phyloP scores from a whole-genome alignment of 2,113 vertebrate species.

The Gobius niger region DNA sequence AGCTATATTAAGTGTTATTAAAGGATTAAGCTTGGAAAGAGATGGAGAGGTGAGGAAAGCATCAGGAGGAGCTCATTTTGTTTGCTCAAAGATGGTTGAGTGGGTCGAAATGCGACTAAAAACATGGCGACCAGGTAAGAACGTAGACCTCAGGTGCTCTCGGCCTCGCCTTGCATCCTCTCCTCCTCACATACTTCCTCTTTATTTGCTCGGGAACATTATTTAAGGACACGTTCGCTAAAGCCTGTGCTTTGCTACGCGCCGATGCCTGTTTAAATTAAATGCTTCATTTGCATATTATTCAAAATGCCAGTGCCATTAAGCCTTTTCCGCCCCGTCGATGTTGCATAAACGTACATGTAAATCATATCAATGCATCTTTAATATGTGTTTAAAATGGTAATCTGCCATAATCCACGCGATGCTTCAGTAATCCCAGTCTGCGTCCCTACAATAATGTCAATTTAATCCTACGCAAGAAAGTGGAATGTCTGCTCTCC shows the following conservation, averaged over 20 bases:
- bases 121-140: too few species aligned
- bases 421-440: not conserved
- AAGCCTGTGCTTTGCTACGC: not conserved
- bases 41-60: too few species aligned
- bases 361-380: not conserved
- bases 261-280: not conserved
- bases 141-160: too few species aligned
- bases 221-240: not conserved
- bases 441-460: not conserved
- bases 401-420: not conserved
- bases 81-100: too few species aligned
- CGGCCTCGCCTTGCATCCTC: too few species aligned
- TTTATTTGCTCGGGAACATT: too few species aligned
- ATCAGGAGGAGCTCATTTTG: too few species aligned
- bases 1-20: too few species aligned
- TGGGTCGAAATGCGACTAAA: too few species aligned
- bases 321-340: not conserved
- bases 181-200: too few species aligned
- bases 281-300: not conserved
- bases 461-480: too few species aligned
- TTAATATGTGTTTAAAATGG: not conserved
- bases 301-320: not conserved
- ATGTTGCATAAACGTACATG: not conserved
- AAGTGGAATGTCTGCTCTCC: not conserved
- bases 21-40: too few species aligned